phyloP scores from a whole-genome alignment of 2,797 vertebrate genomes.

The Ficedula albicollis region DNA sequence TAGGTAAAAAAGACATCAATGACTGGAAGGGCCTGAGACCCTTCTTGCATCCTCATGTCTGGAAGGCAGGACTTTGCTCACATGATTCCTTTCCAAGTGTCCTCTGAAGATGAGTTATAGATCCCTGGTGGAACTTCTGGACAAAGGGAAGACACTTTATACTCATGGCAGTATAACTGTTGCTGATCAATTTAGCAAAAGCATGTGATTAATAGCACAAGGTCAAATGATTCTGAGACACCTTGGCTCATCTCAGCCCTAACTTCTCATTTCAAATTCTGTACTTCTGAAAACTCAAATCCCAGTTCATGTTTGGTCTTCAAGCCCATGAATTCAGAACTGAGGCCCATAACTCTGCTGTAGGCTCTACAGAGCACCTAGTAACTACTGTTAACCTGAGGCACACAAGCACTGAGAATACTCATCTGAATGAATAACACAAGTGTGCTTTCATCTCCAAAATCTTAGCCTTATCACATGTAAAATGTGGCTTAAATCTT shows the following conservation, averaged over 20 bases:
- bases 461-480: not conserved
- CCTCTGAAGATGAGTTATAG: not conserved
- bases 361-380: not conserved
- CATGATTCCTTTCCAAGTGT: not conserved
- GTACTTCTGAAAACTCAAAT: not conserved
- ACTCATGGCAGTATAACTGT: not conserved
- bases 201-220: not conserved
- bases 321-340: not conserved
- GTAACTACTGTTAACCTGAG: not conserved
- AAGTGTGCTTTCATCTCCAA: not conserved
- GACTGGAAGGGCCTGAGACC: not conserved
- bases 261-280: not conserved
- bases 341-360: not conserved
- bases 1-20: not conserved
- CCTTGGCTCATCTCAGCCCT: not conserved
- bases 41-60: not conserved
- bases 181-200: not conserved
- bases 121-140: not conserved
- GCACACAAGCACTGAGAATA: not conserved
- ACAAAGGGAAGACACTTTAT: not conserved
- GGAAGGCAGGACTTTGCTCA: not conserved
- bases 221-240: not conserved
- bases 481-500: not conserved
- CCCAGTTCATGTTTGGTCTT: not conserved
- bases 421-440: not conserved